Evolutionary conservation across 2,888 invertebrate genomes (phyloP).

Genomic region (Nomada lathburiana): DNA sequence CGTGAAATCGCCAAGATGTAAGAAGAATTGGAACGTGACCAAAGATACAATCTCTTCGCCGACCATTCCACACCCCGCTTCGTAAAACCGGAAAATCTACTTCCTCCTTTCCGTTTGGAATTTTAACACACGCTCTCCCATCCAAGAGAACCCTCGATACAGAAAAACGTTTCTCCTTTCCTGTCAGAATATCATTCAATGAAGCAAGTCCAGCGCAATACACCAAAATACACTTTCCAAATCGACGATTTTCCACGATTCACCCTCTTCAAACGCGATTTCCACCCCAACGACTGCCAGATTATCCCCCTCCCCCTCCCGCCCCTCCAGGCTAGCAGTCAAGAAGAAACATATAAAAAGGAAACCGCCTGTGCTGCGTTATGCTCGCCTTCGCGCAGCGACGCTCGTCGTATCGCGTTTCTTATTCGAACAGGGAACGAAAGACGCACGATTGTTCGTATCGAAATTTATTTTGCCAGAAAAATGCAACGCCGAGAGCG

Average conservation of each 20-base stretch:
- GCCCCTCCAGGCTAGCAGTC: no score
- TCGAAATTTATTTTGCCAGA: constrained; percentile 21
- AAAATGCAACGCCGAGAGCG: not conserved
- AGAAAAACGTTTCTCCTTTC: not conserved
- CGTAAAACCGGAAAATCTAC: constrained; percentile 2
- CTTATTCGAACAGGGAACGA: not conserved
- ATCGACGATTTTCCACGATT: not conserved
- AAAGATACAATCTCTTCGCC: not conserved
- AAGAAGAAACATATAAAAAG: no score
- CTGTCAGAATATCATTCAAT: not conserved
- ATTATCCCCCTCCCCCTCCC: no score
- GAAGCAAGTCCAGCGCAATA: not conserved
- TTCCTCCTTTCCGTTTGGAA: not conserved
- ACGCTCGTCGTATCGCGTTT: not conserved
- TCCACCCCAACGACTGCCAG: not conserved
- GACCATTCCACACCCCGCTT: not conserved
- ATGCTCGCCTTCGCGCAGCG: not conserved
- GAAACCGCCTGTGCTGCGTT: no score
- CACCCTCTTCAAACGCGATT: not conserved
- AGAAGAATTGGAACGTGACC: constrained; percentile 24
- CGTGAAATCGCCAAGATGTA: not conserved
- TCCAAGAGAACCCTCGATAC: not conserved
- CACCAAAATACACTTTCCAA: not conserved
- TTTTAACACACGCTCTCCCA: not conserved
- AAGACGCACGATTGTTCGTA: not conserved